Evolutionary conservation across 2,888 invertebrate species (phyloP), one percentile per base, ranked within the genome.

Genomic region (Entomobrya multifasciata): DNA sequence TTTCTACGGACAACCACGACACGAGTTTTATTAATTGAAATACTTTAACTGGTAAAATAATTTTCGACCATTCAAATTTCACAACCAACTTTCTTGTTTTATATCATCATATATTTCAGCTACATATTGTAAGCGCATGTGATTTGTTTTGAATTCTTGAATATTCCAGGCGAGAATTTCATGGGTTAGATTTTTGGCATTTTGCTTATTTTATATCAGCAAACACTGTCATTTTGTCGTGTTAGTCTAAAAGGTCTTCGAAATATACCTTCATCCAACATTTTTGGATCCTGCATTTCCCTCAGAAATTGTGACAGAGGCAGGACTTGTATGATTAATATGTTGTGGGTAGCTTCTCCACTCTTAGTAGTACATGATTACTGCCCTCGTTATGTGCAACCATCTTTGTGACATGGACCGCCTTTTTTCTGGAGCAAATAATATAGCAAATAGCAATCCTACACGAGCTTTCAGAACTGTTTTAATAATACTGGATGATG

Each of bases 81-180:
- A 55, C 17, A 76, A 20, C 76, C 76, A 76, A 1, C 55, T 76
- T 17, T 76, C 76, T 20, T 76, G 76, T 1, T 55, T n/a, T n/a
- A 55, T 76, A 30, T 55, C 36, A 17, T 76, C 76, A 36, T 17
- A 55, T n/a, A 30, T 11, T 13, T 10, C 10, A n/a, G 30, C 22
- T 1, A 55, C 22, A 17, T 52, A n/a, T 20, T 36, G 55, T 6
- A 76, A 13, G 30, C 76, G 55, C 3, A 36, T 1, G 36, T 6
- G 10, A 36, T 55, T 76, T 22, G 76, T 30, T 30, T 76, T 76
- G 55, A 30, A 76, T 3, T 20, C 15, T 76, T 76, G 52, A 52
- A 52, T 36, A 20, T 76, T 76, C 76, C 76, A 76, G 11, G 55
- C 17, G 10, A 55, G 11, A 5, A 76, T 36, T 76, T 76, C 76